Evolutionary conservation across 2,797 vertebrate species (phyloP).

Genomic region (Rallus crepitans): DNA sequence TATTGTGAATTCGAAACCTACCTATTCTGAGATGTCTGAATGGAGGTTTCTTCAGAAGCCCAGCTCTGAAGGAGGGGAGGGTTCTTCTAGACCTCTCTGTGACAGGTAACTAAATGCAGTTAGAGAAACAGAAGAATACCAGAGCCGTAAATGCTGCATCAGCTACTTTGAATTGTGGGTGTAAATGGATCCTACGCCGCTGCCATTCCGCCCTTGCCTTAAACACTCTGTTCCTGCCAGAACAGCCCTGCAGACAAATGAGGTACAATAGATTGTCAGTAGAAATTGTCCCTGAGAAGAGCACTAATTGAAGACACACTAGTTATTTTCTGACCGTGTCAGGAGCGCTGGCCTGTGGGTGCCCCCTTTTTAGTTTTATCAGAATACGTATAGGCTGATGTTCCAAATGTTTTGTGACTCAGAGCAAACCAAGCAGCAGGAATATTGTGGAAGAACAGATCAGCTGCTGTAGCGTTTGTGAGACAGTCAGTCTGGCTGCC

Average conservation of each 20-base stretch:
- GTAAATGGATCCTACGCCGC: background rate
- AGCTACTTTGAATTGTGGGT: background rate
- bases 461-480: background rate
- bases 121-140: background rate
- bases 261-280: background rate
- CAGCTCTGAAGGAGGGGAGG: background rate
- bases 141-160: background rate
- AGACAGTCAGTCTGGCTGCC: background rate
- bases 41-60: background rate
- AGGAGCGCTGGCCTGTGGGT: background rate
- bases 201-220: fast-evolving
- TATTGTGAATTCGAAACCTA: background rate
- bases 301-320: background rate
- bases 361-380: background rate
- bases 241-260: background rate
- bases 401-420: background rate
- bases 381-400: background rate
- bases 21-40: background rate
- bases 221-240: background rate
- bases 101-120: background rate
- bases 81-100: background rate
- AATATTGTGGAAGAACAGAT: background rate
- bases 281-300: background rate
- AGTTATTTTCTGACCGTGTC: background rate
- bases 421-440: background rate